A percentile compares a stretch with the other conserved stretches of the same genome.
These are phyloP conservation scores for Benthochromis sp. DNA, from an alignment of 2,113 vertebrate species.

Conservation along the genomic window DNA sequence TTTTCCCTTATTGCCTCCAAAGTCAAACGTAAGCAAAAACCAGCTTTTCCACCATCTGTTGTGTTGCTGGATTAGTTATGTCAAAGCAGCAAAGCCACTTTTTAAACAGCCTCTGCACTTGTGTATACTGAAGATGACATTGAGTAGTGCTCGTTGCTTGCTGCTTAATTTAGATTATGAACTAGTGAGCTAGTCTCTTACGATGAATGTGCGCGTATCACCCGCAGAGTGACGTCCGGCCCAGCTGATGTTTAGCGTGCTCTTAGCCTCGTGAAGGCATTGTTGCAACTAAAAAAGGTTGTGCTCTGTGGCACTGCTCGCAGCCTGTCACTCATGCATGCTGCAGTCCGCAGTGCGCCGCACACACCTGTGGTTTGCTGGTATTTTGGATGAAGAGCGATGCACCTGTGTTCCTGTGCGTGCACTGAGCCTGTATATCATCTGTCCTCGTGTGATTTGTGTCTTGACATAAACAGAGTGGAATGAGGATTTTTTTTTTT, in stretches of 20 bases:
- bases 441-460: background rate
- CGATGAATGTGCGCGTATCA: conserved; percentile 17
- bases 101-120: background rate
- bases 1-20: background rate
- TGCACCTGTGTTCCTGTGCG: conserved; percentile 1
- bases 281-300: conserved; percentile 58
- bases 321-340: conserved; percentile 9
- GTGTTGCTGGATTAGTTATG: background rate
- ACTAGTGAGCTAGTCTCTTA: conserved; percentile 25
- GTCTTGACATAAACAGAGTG: background rate
- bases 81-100: background rate
- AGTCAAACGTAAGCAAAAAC: background rate
- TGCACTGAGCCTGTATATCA: background rate
- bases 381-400: background rate
- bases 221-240: conserved; percentile 44
- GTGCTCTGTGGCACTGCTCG: background rate
- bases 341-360: background rate
- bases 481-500: background rate
- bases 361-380: background rate
- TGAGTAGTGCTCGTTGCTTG: background rate
- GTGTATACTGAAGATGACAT: conserved; percentile 8
- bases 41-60: background rate
- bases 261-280: conserved; percentile 38
- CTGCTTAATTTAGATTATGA: conserved; percentile 51
- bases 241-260: conserved; percentile 56